Evolutionary conservation across 2,113 vertebrate genomes (phyloP).

Genomic region (Oncorhynchus keta): DNA sequence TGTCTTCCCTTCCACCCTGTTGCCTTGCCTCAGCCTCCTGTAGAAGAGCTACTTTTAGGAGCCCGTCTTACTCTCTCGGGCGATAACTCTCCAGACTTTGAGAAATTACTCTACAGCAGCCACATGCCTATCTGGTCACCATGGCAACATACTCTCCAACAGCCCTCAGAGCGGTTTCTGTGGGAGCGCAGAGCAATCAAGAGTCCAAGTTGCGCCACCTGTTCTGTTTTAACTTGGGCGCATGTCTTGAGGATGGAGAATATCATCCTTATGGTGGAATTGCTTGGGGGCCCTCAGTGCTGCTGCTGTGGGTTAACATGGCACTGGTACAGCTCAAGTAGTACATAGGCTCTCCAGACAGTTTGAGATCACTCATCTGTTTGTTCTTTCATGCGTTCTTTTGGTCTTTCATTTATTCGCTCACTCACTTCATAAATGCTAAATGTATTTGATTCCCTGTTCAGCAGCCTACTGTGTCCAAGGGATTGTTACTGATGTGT

Average conservation of each 20-base stretch:
- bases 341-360: conserved; percentile 26
- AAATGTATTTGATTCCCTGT: conserved; percentile 27
- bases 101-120: conserved; percentile 14
- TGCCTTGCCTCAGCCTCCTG: neutral
- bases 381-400: conserved; percentile 2
- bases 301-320: conserved; percentile 29
- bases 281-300: conserved; percentile 17
- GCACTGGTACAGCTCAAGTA: conserved; percentile 21
- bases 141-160: conserved; percentile 58
- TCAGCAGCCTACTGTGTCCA: conserved; percentile 37
- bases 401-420: neutral
- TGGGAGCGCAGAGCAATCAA: conserved; percentile 31
- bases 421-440: neutral
- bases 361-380: conserved; percentile 19
- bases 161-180: conserved; percentile 34
- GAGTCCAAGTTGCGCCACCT: conserved; percentile 32
- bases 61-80: neutral
- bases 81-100: conserved; percentile 15
- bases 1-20: neutral
- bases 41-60: neutral
- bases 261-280: conserved; percentile 16
- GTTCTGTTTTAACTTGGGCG: conserved; percentile 30
- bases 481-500: conserved; percentile 52
- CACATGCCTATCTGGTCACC: conserved; percentile 40
- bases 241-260: conserved; percentile 33